Percentiles rank a stretch among this genome's conserved stretches.
Evolutionary conservation across 2,113 vertebrate genomes (phyloP).

Genomic region (Triplophysa dalaica): DNA sequence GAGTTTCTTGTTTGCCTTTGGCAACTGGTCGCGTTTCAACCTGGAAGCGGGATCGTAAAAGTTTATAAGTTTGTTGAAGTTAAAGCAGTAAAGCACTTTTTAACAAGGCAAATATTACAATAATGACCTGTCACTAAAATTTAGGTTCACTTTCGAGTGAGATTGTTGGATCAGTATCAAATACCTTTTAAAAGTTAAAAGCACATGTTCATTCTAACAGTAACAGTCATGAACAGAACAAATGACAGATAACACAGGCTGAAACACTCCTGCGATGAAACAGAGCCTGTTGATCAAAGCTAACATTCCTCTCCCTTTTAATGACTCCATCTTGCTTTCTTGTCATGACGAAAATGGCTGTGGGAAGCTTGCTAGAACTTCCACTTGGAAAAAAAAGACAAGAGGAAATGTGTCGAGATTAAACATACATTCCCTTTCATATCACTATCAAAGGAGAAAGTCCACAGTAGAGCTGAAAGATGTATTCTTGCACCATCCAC

Average conservation of each 20-base stretch:
- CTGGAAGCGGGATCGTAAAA: too few species aligned
- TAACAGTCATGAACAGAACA: neutral
- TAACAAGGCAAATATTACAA: neutral
- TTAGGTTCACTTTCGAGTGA: too few species aligned
- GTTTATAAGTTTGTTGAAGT: too few species aligned
- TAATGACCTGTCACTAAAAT: neutral
- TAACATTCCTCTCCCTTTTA: conserved; percentile 9
- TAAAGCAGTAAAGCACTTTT: too few species aligned
- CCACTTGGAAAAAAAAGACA: conserved; percentile 4
- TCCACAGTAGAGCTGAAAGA: conserved; percentile 24
- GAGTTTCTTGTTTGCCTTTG: too few species aligned
- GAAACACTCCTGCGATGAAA: conserved; percentile 7
- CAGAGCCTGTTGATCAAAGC: conserved; percentile 26
- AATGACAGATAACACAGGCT: neutral
- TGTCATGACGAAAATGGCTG: conserved; percentile 32
- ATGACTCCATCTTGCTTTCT: conserved; percentile 18
- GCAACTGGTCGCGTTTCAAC: too few species aligned
- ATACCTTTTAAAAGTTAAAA: neutral
- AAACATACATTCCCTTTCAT: conserved; percentile 44
- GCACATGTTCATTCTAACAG: neutral
- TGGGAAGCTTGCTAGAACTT: conserved; percentile 22
- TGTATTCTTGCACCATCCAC: conserved; percentile 2
- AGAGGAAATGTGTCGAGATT: conserved; percentile 29
- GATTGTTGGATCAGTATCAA: too few species aligned
- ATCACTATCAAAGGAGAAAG: conserved; percentile 41